phyloP scores from a whole-genome alignment of 2,888 invertebrate genomes.

The Drosophila yooni region DNA sequence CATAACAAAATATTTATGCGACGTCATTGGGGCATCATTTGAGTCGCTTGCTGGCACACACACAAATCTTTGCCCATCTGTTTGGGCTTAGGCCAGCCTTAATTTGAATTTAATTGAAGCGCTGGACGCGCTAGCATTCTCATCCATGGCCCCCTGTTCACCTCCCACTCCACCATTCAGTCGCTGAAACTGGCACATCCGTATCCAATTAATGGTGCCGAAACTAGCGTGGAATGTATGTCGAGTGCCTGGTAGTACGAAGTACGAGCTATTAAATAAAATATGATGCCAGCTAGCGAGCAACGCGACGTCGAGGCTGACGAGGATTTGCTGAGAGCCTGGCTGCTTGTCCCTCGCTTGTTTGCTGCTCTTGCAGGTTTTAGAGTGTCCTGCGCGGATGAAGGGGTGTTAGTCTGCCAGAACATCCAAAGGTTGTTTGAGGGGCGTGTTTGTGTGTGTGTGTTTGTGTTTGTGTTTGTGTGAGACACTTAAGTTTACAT shows the following conservation, averaged over 20 bases:
- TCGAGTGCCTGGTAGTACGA: conserved; percentile 64
- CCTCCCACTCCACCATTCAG: conserved; percentile 4
- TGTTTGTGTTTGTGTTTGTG: conserved; percentile 32
- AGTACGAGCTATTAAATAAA: conserved; percentile 71
- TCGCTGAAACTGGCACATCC: conserved; percentile 77
- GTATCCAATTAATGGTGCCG: conserved; percentile 77
- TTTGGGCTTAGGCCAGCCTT: conserved; percentile 69
- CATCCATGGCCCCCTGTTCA: neutral
- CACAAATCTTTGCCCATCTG: conserved; percentile 69
- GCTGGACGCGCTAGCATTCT: conserved; percentile 34
- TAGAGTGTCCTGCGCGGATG: neutral
- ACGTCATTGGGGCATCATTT: conserved; percentile 76
- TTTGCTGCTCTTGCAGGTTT: conserved; percentile 55
- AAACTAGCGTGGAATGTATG: conserved; percentile 75
- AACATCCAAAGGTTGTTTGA: conserved; percentile 3
- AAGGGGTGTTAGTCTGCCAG: conserved; percentile 6
- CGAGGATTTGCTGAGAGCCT: conserved; percentile 40
- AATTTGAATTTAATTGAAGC: conserved; percentile 80
- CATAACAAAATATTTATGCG: conserved; percentile 75
- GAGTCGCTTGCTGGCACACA: conserved; percentile 54
- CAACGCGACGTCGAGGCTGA: conserved; percentile 21
- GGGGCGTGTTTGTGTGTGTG: neutral
- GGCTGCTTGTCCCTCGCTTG: conserved; percentile 64
- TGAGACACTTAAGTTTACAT: conserved; percentile 75
- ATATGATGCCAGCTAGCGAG: conserved; percentile 60